phyloP scores from a whole-genome alignment of 2,113 vertebrate genomes.

The Phylloscopus trochiloides region DNA sequence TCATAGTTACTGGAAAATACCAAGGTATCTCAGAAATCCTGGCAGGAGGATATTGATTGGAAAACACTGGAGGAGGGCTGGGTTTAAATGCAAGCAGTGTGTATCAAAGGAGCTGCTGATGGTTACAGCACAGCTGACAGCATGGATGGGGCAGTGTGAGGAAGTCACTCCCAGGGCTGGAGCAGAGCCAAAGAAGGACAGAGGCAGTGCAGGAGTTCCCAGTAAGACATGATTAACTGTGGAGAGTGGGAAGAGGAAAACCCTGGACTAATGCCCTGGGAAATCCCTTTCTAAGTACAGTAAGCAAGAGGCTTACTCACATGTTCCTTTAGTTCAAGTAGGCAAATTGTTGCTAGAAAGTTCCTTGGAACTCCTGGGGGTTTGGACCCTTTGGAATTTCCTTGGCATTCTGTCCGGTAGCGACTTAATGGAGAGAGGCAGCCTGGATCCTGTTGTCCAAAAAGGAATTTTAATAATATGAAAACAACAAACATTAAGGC shows the following conservation, averaged over 20 bases:
- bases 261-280: not conserved
- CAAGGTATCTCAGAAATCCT: not conserved
- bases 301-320: not conserved
- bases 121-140: not conserved
- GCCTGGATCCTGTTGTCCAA: too few species aligned
- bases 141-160: rapidly evolving
- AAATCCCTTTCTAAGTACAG: not conserved
- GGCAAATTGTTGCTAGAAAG: not conserved
- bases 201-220: not conserved
- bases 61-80: not conserved
- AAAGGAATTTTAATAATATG: too few species aligned
- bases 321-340: not conserved
- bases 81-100: not conserved
- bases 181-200: not conserved
- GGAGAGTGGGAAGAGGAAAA: not conserved
- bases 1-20: not conserved
- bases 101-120: not conserved
- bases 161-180: not conserved
- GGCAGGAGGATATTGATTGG: not conserved
- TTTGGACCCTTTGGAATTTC: not conserved
- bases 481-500: too few species aligned
- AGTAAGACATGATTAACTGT: not conserved
- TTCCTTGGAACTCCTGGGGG: not conserved
- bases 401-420: not conserved
- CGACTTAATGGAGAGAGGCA: not conserved